These are phyloP conservation scores for Drosophila atroscutellata DNA, from an alignment of 2,888 invertebrate genomes.

Conservation along the genomic window DNA sequence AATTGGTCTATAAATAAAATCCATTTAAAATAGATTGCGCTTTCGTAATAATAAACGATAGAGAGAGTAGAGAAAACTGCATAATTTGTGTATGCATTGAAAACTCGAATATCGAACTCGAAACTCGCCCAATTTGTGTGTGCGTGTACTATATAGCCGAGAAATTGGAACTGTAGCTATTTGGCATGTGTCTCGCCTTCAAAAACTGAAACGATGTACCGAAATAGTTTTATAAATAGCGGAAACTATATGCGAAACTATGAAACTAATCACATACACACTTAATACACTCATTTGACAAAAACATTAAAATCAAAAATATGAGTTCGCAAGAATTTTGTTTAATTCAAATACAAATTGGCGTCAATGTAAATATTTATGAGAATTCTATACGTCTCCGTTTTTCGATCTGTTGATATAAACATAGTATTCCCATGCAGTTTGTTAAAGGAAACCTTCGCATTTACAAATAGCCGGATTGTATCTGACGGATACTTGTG, in stretches of 20 bases:
- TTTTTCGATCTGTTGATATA: slow-evolving; percentile 25
- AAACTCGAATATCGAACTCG: slow-evolving; percentile 36
- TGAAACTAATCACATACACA: slow-evolving; percentile 27
- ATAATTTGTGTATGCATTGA: slow-evolving; percentile 12
- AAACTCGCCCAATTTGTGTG: slow-evolving; percentile 16
- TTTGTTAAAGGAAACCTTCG: slow-evolving; percentile 63
- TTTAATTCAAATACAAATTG: slow-evolving; percentile 18
- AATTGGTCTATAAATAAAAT: slow-evolving; percentile 63
- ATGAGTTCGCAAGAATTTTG: slow-evolving; percentile 22
- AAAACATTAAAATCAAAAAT: slow-evolving; percentile 36
- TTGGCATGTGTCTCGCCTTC: slow-evolving; percentile 33
- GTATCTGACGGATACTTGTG: slow-evolving; percentile 55
- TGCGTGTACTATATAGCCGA: slow-evolving; percentile 36
- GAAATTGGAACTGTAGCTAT: slow-evolving; percentile 53
- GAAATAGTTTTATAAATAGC: slow-evolving; percentile 74
- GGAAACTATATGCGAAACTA: slow-evolving; percentile 60
- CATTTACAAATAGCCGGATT: slow-evolving; percentile 71
- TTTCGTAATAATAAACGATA: slow-evolving; percentile 65
- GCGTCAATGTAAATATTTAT: slow-evolving; percentile 55
- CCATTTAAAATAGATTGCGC: slow-evolving; percentile 51
- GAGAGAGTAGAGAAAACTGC: slow-evolving; percentile 27
- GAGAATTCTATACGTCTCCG: slow-evolving; percentile 25
- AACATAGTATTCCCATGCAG: slow-evolving; percentile 7
- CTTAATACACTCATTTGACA: slow-evolving; percentile 35
- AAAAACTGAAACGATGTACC: slow-evolving; percentile 33